phyloP scores from a whole-genome alignment of 2,113 vertebrate species.

The Gadus chalcogrammus region DNA sequence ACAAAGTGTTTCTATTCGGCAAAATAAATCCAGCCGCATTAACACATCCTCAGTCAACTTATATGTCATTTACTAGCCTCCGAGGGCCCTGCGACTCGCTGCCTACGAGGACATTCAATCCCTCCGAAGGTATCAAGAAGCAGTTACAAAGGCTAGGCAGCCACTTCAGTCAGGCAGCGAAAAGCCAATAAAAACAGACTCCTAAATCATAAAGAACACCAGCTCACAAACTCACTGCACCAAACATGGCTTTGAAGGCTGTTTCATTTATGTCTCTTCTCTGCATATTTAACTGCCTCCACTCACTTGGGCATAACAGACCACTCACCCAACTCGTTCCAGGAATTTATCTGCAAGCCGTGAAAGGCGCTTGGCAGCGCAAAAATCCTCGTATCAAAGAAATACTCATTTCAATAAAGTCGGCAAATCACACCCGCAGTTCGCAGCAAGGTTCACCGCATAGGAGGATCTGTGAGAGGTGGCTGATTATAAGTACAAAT shows the following conservation, averaged over 20 bases:
- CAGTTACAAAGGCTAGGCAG: constrained; percentile 2
- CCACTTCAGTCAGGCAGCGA: constrained; percentile 18
- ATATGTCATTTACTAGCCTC: neutral
- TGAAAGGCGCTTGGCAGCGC: constrained; percentile 50
- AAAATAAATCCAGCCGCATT: constrained; percentile 1
- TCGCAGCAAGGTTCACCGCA: too few species aligned
- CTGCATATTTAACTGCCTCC: constrained; percentile 62
- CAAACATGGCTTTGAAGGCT: constrained; percentile 53
- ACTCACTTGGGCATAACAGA: constrained; percentile 53
- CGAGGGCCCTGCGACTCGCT: too few species aligned
- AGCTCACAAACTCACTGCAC: constrained; percentile 19
- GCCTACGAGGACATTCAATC: too few species aligned
- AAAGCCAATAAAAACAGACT: constrained; percentile 35
- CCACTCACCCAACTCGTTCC: constrained; percentile 59
- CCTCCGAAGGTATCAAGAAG: constrained; percentile 1
- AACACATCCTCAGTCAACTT: constrained; percentile 14
- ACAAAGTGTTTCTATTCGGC: neutral
- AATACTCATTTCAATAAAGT: constrained; percentile 16
- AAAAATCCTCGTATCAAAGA: constrained; percentile 59
- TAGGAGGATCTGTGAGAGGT: too few species aligned
- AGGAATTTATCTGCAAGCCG: constrained; percentile 63
- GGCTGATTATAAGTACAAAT: too few species aligned
- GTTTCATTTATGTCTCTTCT: constrained; percentile 61
- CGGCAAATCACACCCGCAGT: too few species aligned
- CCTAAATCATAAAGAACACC: constrained; percentile 39